These are phyloP conservation scores for rabbit (Oryctolagus cuniculus) DNA, from an alignment of 2,113 vertebrate genomes.

Conservation along the genomic window DNA sequence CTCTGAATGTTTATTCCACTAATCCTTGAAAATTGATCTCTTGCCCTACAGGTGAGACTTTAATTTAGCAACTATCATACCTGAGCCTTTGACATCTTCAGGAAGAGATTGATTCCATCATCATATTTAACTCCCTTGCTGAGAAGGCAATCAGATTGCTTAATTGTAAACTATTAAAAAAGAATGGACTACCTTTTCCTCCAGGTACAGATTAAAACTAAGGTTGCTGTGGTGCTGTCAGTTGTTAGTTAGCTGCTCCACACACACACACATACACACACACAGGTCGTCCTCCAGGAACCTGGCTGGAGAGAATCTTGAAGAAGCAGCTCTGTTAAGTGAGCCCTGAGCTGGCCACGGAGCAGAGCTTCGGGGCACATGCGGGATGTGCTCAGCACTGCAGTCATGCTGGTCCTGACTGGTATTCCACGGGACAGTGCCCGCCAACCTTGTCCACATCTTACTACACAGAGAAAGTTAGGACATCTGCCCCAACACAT, in stretches of 20 bases:
- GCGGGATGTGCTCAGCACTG: background rate
- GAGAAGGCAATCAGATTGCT: background rate
- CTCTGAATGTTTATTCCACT: background rate
- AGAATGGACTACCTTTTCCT: background rate
- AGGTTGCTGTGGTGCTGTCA: background rate
- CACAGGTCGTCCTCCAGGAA: background rate
- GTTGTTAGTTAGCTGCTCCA: background rate
- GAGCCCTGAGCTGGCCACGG: background rate
- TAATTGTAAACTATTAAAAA: background rate
- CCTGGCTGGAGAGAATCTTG: background rate
- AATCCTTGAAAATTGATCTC: slow-evolving; percentile 34
- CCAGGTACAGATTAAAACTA: background rate
- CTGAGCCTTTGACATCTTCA: background rate
- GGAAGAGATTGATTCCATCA: background rate
- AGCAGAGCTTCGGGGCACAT: background rate
- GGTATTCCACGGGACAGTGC: background rate
- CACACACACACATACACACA: no score
- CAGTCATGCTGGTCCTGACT: background rate
- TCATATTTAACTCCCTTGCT: background rate
- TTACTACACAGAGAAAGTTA: slow-evolving; percentile 3
- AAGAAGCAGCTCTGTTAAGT: background rate
- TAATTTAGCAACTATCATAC: slow-evolving; percentile 6
- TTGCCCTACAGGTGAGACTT: slow-evolving; percentile 24
- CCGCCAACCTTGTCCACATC: background rate
- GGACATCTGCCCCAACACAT: background rate